phyloP scores from a whole-genome alignment of 2,113 vertebrate genomes.

The Columba livia region DNA sequence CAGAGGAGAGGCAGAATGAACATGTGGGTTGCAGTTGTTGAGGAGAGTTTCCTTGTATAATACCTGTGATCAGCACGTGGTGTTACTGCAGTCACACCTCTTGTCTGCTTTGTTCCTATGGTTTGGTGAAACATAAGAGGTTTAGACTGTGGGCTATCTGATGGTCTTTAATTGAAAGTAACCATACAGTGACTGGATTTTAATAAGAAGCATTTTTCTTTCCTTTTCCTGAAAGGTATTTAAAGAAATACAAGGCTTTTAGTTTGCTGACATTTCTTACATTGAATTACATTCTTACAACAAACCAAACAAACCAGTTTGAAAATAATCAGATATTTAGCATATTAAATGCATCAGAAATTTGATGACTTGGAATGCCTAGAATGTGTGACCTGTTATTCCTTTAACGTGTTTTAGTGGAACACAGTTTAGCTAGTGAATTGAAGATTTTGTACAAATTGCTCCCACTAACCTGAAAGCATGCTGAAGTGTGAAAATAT shows the following conservation, averaged over 20 bases:
- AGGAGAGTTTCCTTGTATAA: background rate
- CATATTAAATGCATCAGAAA: constrained; percentile 40
- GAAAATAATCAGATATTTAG: constrained; percentile 38
- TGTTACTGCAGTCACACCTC: background rate
- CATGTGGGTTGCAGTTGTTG: background rate
- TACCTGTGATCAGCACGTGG: too few species aligned
- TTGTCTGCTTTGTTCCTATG: background rate
- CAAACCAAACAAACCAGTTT: background rate
- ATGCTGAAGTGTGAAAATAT: constrained; percentile 16
- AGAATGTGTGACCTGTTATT: constrained; percentile 25
- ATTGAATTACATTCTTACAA: background rate
- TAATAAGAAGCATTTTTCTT: background rate
- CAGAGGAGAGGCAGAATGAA: background rate
- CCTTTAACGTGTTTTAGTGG: constrained; percentile 29
- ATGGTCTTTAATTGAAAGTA: background rate
- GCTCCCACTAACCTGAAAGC: constrained; percentile 36
- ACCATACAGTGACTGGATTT: background rate
- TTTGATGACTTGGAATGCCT: constrained; percentile 13
- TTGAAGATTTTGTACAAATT: constrained; percentile 57
- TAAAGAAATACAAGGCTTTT: background rate
- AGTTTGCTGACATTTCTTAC: background rate
- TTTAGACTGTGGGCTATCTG: background rate
- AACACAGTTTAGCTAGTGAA: constrained; percentile 27
- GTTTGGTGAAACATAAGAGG: background rate
- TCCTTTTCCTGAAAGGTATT: background rate